phyloP scores from a whole-genome alignment of 2,113 vertebrate species.

The Dendropsophus ebraccatus region DNA sequence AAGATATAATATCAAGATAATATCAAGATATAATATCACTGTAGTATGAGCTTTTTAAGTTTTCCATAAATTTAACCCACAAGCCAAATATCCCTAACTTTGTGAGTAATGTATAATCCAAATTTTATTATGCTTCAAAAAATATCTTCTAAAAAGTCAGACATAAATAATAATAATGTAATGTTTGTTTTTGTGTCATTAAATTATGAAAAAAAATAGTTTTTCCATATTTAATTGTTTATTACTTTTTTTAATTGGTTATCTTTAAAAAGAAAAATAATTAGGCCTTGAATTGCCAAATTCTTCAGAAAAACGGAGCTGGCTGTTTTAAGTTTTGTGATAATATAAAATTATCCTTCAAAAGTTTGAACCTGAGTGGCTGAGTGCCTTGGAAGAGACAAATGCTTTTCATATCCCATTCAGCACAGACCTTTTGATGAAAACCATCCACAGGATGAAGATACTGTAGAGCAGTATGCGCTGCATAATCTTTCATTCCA shows the following conservation, averaged over 20 bases:
- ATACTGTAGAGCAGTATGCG: conserved; percentile 61
- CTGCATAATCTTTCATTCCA: conserved; percentile 62
- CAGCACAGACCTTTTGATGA: conserved; percentile 60
- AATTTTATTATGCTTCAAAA: no score
- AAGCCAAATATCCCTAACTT: no score
- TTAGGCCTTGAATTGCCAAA: background rate
- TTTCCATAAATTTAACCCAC: no score
- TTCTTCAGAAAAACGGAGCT: conserved; percentile 10
- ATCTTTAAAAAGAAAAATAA: background rate
- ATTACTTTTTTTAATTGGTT: background rate
- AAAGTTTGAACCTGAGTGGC: conserved; percentile 27
- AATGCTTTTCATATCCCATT: conserved; percentile 58
- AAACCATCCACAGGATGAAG: conserved; percentile 57
- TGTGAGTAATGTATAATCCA: no score
- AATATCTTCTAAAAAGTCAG: background rate
- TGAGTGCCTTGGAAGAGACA: conserved; percentile 58
- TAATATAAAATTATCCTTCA: conserved; percentile 39
- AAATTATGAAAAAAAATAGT: background rate
- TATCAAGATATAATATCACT: no score
- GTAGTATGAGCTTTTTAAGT: no score
- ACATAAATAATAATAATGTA: background rate
- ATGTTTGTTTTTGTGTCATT: background rate
- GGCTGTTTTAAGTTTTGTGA: conserved; percentile 22
- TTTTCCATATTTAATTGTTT: background rate
- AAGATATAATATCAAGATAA: no score